These are phyloP conservation scores for Peromyscus leucopus DNA, from an alignment of 2,113 vertebrate species.

Conservation along the genomic window DNA sequence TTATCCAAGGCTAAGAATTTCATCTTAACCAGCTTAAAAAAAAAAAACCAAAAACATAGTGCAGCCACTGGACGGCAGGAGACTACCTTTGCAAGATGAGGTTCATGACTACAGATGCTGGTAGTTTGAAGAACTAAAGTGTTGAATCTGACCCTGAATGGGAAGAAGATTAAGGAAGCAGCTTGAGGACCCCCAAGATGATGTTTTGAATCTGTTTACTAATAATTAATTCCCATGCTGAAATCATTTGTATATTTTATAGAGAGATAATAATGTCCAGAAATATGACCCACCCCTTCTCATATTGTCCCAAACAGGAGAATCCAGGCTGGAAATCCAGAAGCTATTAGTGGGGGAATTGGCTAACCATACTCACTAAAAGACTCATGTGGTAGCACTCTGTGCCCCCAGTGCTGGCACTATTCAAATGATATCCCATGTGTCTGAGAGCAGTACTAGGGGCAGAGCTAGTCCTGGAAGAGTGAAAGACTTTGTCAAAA, in stretches of 20 bases:
- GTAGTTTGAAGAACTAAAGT: background rate
- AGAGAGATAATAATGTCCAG: background rate
- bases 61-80: background rate
- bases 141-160: background rate
- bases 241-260: background rate
- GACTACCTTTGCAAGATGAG: background rate
- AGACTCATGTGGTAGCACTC: background rate
- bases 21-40: background rate
- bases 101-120: background rate
- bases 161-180: background rate
- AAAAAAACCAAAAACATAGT: background rate
- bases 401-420: too few relatives aligned
- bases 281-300: background rate
- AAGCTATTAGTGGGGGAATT: background rate
- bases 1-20: background rate
- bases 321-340: background rate
- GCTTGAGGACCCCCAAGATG: background rate
- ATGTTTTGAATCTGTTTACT: background rate
- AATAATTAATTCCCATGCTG: background rate
- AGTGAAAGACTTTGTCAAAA: background rate
- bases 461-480: background rate
- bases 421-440: background rate
- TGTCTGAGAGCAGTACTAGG: background rate
- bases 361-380: background rate
- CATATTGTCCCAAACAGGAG: background rate